Base-by-base conservation (phyloP, 2,888 invertebrate genomes). In the Creontiades dilutus region DNA sequence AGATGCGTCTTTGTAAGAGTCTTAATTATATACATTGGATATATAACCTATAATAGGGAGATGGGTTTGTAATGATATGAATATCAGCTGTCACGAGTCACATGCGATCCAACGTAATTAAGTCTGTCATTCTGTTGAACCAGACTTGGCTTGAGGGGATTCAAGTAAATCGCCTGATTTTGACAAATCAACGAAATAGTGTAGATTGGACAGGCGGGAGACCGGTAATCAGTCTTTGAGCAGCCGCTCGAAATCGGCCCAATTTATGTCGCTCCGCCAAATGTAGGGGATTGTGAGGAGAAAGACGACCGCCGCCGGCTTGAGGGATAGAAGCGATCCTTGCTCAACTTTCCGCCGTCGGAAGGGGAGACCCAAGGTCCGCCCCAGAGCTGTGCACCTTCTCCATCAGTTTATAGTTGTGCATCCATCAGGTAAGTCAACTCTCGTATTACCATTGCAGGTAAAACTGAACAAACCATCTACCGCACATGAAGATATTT, bases 331-430 rank as follows among this genome's bases (percentile, higher is more conserved):
- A 23, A 12, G 68, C 68, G 27, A 78, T 16, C 16, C n/a, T 78
- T 78, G 78, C 78, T 78, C 78, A 78, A 78, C 47, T 16, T 47
- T 46, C 46, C 7, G 46, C 37, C 16, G n/a, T 19, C 19, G 46
- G 47, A 19, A 14, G 46, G 46, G 19, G 78, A 46, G 78, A 46
- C 19, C 78, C 78, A 78, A 78, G 78, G 78, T 78, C 78, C 78
- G 47, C 78, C 47, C 14, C 78, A 1, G 46, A 37, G 47, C 78
- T 78, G 14, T 46, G 78, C 9, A 46, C 37, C 78, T 37, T 47
- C 78, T 37, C 46, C 14, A n/a, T 19, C 78, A 78, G 78, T 78
- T 78, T 78, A 47, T 16, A n/a, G 37, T 46, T 47, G 78, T 46
- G 16, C 14, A 78, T 19, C 46, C 78, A 13, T 11, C 78, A 78